Evolutionary conservation across 2,113 vertebrate species (phyloP), one percentile per base, ranked within the genome.

Genomic region (Onychorhynchus coronatus): DNA sequence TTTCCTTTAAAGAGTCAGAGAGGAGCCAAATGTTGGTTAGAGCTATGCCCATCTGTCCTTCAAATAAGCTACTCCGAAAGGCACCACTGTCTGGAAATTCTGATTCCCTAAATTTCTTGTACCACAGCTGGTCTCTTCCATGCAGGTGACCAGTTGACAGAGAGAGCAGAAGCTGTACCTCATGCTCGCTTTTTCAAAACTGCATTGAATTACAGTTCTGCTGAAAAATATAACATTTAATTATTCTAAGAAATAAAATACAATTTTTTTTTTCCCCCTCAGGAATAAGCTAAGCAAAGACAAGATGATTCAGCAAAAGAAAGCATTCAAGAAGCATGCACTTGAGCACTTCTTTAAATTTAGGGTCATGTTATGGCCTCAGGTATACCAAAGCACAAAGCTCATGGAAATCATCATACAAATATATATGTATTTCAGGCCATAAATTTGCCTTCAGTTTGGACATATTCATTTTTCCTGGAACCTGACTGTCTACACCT

Each of bases 261-360:
- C 0, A 2, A 1, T 6, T 9, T 14, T 7, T 14, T 7, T 56
- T 1, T 39, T 15, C 6, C 4, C 5, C 8, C 47, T 7, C 23
- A 52, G 37, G 44, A 59, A 24, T 72, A 86, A 83, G 4, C 11
- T 39, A 68, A 63, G 19, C 8, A 76, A 79, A 88, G 35, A 33
- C 72, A 76, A 88, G 58, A 86, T 49, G 31, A 49, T 17, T 13
- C 4, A 61, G 8, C 49, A 66, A 14, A 86, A 82, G 52, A 75
- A 91, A 66, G 35, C 4, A 15, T 68, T 88, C 37, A 65, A 80
- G 71, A 85, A 83, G 6, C 31, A 16, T 44, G 52, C 8, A 70
- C 18, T 8, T 62, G 24, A 91, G 16, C 62, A 65, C 15, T 76
- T 22, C 42, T 88, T 91, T 72, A 81, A 82, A 91, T 83, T 93